These are phyloP conservation scores for Catostylus mosaicus DNA, from an alignment of 30 jellyfish, hydroid and myxozoan genomes.

Conservation along the genomic window DNA sequence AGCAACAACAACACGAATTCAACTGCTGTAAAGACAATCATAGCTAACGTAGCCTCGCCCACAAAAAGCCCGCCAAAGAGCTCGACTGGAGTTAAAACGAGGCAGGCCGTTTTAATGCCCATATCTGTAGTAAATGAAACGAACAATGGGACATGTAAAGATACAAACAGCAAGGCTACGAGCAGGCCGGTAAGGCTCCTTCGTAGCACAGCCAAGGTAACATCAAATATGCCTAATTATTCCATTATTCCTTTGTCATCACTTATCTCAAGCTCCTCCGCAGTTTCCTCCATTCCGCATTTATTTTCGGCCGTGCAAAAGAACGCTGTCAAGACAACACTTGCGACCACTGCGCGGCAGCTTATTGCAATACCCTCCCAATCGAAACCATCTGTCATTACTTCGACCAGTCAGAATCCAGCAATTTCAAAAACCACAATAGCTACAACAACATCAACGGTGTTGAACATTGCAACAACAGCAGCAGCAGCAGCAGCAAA, in stretches of 20 bases:
- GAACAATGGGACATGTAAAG: not conserved
- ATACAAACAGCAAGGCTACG: not conserved
- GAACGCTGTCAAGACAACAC: constrained; percentile 14
- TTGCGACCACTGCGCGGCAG: constrained; percentile 22
- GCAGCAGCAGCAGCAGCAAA: not conserved
- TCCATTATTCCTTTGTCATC: constrained; percentile 61
- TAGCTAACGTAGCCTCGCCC: constrained; percentile 59
- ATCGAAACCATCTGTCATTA: not conserved
- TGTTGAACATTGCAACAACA: not conserved
- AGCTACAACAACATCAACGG: not conserved
- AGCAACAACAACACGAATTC: constrained; percentile 24
- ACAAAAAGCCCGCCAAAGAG: constrained; percentile 51
- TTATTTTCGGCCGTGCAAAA: constrained; percentile 21
- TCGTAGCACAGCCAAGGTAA: constrained; percentile 48
- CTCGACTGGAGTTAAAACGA: constrained; percentile 54
- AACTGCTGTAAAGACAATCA: constrained; percentile 47
- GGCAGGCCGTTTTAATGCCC: constrained; percentile 68
- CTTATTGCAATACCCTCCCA: not conserved
- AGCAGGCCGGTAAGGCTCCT: constrained; percentile 45
- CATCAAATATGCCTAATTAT: constrained; percentile 37
- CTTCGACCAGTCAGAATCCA: not conserved
- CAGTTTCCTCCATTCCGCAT: constrained; percentile 54
- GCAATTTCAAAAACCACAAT: not conserved
- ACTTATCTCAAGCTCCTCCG: constrained; percentile 40
- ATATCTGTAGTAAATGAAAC: constrained; percentile 23